Evolutionary conservation across 2,797 vertebrate genomes (phyloP).

Genomic region (Steatocranus sp.): DNA sequence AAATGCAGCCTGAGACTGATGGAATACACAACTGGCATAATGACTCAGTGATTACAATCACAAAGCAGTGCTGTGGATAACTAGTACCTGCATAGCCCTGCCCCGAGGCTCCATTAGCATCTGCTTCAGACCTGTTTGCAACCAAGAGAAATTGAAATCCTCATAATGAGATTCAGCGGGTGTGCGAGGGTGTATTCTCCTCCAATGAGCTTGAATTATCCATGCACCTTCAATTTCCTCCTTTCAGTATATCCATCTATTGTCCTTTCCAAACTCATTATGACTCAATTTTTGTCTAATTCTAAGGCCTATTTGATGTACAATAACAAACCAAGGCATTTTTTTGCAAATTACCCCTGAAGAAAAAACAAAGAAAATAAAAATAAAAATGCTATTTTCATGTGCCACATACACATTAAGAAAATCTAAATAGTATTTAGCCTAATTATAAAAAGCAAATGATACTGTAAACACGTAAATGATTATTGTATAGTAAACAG

Average conservation of each 20-base stretch:
- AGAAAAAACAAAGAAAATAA: not conserved
- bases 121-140: not conserved
- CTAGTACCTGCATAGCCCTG: not conserved
- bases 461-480: not conserved
- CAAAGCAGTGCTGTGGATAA: not conserved
- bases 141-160: not conserved
- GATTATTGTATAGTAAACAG: not conserved
- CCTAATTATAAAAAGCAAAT: not conserved
- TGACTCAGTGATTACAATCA: conserved; percentile 45
- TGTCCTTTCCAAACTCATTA: conserved; percentile 5
- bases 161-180: conserved; percentile 35
- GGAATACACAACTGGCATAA: conserved; percentile 18
- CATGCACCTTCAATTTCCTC: conserved; percentile 8
- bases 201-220: conserved; percentile 12
- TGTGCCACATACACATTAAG: not conserved
- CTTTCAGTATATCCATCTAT: not conserved
- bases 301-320: not conserved
- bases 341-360: not conserved
- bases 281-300: not conserved
- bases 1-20: conserved; percentile 12
- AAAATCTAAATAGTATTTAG: not conserved
- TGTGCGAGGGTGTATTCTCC: conserved; percentile 4
- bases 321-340: not conserved
- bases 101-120: conserved; percentile 27
- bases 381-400: not conserved